Evolutionary conservation across 1,140 invertebrate genomes (phyloP).

Genomic region (Pseudomyrmex gracilis): DNA sequence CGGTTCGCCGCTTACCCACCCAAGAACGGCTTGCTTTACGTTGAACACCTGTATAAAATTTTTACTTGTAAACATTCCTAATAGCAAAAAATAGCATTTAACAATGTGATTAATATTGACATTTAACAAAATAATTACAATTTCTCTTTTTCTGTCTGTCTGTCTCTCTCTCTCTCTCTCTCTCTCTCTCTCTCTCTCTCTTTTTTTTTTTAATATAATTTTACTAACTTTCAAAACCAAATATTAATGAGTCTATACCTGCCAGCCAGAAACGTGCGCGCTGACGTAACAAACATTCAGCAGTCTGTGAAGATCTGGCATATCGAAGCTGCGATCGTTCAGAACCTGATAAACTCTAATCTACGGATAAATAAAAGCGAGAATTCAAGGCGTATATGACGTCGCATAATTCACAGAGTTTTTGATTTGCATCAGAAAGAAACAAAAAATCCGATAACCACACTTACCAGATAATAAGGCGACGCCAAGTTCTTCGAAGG

Average conservation of each 20-base stretch:
- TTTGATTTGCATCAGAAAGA: constrained; percentile 1
- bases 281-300: constrained; percentile 86
- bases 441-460: neutral
- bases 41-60: constrained; percentile 78
- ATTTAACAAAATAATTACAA: neutral
- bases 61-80: neutral
- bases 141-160: too few relatives aligned
- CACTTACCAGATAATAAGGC: constrained; percentile 77
- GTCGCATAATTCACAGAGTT: neutral
- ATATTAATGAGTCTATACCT: constrained; percentile 70
- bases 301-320: constrained; percentile 84
- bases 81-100: neutral
- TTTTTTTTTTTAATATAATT: too few relatives aligned
- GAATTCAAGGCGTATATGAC: neutral
- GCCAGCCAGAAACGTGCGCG: constrained; percentile 87
- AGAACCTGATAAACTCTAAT: constrained; percentile 87
- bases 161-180: too few relatives aligned
- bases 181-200: too few relatives aligned
- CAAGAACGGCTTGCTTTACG: constrained; percentile 80
- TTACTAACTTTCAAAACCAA: too few relatives aligned
- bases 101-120: neutral
- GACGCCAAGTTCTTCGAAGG: constrained; percentile 71
- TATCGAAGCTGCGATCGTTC: constrained; percentile 80
- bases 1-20: constrained; percentile 75
- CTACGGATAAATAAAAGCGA: constrained; percentile 72